These are phyloP conservation scores for Trichomalopsis sarcophagae DNA, from an alignment of 1,140 invertebrate species.

Conservation along the genomic window DNA sequence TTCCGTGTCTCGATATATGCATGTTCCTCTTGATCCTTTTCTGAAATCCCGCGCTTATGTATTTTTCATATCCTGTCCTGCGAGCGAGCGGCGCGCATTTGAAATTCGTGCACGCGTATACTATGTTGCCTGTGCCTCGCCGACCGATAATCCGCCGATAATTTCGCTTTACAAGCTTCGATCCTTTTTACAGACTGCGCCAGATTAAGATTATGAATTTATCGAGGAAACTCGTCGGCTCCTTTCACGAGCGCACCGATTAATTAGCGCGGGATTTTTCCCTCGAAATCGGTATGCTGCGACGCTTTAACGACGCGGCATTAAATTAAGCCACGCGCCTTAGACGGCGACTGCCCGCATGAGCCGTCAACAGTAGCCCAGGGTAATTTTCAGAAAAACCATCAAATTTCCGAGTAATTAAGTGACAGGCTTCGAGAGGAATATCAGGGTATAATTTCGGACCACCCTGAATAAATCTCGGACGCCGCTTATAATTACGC, in stretches of 20 bases:
- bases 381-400: neutral
- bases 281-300: neutral
- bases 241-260: neutral
- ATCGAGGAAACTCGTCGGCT: neutral
- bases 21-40: neutral
- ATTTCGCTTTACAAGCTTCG: neutral
- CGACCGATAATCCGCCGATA: neutral
- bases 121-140: neutral
- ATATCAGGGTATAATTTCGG: neutral
- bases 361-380: neutral
- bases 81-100: neutral
- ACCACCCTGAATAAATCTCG: neutral
- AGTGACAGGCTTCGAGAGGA: neutral
- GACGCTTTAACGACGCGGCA: neutral
- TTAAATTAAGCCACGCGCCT: neutral
- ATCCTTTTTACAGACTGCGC: neutral
- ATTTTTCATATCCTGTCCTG: neutral
- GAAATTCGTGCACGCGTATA: neutral
- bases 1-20: slow-evolving; percentile 17
- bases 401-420: neutral
- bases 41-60: neutral
- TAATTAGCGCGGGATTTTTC: neutral
- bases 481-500: neutral
- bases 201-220: neutral
- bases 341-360: neutral